phyloP scores from a whole-genome alignment of 2,797 vertebrate species.

The Sebastes nivosus region DNA sequence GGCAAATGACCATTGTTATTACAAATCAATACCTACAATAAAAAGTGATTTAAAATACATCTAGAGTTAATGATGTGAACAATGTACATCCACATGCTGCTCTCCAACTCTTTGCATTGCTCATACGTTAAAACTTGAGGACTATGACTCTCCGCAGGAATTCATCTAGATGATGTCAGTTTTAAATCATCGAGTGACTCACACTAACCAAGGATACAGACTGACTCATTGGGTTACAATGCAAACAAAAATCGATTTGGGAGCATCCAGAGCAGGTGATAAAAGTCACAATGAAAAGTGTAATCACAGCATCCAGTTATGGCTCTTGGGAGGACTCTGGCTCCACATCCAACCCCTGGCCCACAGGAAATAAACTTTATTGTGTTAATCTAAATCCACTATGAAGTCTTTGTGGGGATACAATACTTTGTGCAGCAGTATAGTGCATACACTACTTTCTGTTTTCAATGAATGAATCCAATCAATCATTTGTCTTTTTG shows the following conservation, averaged over 20 bases:
- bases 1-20: neutral
- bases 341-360: slow-evolving; percentile 37
- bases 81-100: neutral
- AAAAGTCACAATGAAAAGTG: slow-evolving; percentile 60
- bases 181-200: slow-evolving; percentile 17
- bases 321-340: slow-evolving; percentile 42
- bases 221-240: slow-evolving; percentile 55
- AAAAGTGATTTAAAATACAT: neutral
- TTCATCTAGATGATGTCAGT: slow-evolving; percentile 15
- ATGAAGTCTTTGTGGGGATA: slow-evolving; percentile 33
- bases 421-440: slow-evolving; percentile 12
- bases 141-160: neutral
- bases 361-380: slow-evolving; percentile 57
- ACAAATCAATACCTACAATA: neutral
- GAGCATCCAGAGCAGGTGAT: slow-evolving; percentile 47
- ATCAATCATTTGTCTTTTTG: slow-evolving; percentile 46
- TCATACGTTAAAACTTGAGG: neutral
- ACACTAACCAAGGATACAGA: neutral
- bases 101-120: neutral
- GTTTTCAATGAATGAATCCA: slow-evolving; percentile 41
- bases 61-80: neutral
- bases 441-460: slow-evolving; percentile 25
- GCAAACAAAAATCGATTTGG: slow-evolving; percentile 62
- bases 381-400: slow-evolving; percentile 50
- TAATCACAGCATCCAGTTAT: slow-evolving; percentile 45